Conservation (phyloP, 2,797 vertebrate species). For the Sciurus vulgaris region DNA sequence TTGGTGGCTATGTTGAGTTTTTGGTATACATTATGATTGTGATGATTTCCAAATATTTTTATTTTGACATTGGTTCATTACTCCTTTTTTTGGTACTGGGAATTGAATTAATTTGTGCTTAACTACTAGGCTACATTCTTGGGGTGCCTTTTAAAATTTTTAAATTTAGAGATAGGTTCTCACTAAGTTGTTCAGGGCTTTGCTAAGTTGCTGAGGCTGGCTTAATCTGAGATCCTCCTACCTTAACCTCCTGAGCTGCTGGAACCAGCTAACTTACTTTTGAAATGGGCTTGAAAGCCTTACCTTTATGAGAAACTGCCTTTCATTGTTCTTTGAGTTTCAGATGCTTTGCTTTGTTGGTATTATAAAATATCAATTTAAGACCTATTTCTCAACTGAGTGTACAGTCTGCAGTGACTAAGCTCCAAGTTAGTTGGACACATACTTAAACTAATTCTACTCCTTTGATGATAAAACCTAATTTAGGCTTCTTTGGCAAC, state of each 20-base stretch:
- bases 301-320: background rate
- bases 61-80: conserved; percentile 14
- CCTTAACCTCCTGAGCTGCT: no score
- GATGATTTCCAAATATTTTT: conserved; percentile 15
- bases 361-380: conserved; percentile 1
- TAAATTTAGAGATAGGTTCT: no score
- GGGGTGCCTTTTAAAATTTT: no score
- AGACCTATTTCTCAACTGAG: background rate
- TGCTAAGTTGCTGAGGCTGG: no score
- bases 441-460: background rate
- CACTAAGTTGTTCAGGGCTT: no score
- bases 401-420: background rate
- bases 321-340: background rate
- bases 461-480: background rate
- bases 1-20: background rate
- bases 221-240: no score
- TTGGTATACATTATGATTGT: conserved; percentile 13
- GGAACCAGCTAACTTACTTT: no score
- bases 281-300: background rate
- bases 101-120: background rate
- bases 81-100: background rate
- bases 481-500: conserved; percentile 1
- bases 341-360: conserved; percentile 34
- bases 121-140: no score
- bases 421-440: background rate